phyloP scores from a whole-genome alignment of 2,888 invertebrate genomes.

The Diarsia brunnea region DNA sequence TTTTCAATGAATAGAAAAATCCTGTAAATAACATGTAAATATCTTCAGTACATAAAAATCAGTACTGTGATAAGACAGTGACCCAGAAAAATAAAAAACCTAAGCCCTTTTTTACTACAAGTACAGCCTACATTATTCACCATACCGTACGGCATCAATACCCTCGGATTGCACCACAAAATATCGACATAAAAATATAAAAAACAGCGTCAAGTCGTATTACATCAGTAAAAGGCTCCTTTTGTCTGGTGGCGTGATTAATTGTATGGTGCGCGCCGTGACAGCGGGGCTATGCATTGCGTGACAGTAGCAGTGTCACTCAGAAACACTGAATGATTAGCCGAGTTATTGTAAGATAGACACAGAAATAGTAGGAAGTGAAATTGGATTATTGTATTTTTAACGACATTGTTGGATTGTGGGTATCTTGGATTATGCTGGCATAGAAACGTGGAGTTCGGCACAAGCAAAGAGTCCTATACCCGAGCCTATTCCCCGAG shows the following conservation, averaged over 20 bases:
- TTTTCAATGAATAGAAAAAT: too few species aligned
- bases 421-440: too few species aligned
- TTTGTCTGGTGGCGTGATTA: constrained; percentile 73
- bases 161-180: constrained; percentile 39
- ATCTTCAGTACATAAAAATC: not conserved
- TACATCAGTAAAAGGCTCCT: constrained; percentile 70
- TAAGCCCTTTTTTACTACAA: not conserved
- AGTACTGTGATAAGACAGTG: not conserved
- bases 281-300: constrained; percentile 54
- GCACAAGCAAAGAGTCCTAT: too few species aligned
- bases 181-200: constrained; percentile 47
- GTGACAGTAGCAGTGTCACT: constrained; percentile 52
- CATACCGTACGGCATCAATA: constrained; percentile 2
- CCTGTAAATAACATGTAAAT: not conserved
- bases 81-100: not conserved
- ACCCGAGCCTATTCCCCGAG: too few species aligned
- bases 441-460: too few species aligned
- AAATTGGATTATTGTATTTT: constrained; percentile 16
- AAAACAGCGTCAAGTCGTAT: constrained; percentile 59
- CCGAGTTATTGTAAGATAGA: constrained; percentile 34
- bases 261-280: constrained; percentile 69
- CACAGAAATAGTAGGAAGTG: not conserved
- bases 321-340: constrained; percentile 64
- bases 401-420: too few species aligned
- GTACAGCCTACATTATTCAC: not conserved